Evolutionary conservation across 1,140 invertebrate species (phyloP), one percentile per base, ranked within the genome.

Genomic region (Panagrolaimus sp.): DNA sequence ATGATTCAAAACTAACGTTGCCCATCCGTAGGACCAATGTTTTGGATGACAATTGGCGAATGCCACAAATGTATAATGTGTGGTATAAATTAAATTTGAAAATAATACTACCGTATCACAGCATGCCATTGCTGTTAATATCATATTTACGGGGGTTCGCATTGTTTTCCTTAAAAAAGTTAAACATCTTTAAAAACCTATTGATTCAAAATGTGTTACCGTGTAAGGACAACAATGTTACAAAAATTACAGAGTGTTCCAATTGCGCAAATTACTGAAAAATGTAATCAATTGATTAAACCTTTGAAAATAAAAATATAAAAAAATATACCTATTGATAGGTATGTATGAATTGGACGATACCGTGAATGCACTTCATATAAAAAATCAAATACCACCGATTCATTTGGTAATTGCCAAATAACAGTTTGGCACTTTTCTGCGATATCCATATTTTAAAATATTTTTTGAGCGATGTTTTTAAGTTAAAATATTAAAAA

Each of bases 81-180:
- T 82, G 10, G 80, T 82, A 71, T 80, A 82, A 48, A 83, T 71
- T 15, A 82, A 71, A 63, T 81, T 81, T 0, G 80, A 82, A 46
- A 80, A 81, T 12, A 81, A 67, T 12, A 78, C 76, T 14, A 83
- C 75, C 9, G 80, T 83, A 55, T 82, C 80, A 63, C 81, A 83
- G 63, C 71, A 79, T 12, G 80, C 80, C 81, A 82, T 82, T 28
- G 81, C 80, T 24, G 76, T 79, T 1, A 82, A 68, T 12, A 82
- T 82, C 75, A 78, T 78, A 66, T 83, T 82, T 21, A 82, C 81
- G 4, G 80, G 80, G 14, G 81, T 82, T 47, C 80, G 74, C 80
- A 82, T 82, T 46, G 78, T 63, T 64, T 82, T 72, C 45, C 80
- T 82, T 32, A 47, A 80, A 79, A 45, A 38, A 7, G 7, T 38